A percentile compares a stretch with the other conserved stretches of the same genome.
Evolutionary conservation across 2,888 invertebrate genomes (phyloP).

Genomic region (Unio delphinus): DNA sequence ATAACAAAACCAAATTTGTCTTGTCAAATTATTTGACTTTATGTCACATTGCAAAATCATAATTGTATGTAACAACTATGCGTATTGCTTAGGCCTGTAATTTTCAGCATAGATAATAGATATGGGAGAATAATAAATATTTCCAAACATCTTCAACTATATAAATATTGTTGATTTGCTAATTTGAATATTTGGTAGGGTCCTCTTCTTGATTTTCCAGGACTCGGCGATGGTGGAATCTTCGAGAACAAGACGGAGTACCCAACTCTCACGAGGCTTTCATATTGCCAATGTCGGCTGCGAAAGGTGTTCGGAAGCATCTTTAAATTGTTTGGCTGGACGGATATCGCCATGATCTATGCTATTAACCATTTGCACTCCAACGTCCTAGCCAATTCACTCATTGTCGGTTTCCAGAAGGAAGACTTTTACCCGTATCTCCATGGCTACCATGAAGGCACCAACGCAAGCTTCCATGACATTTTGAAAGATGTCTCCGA

Average conservation of each 20-base stretch:
- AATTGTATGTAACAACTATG: neutral
- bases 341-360: conserved; percentile 48
- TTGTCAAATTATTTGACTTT: neutral
- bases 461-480: conserved; percentile 9
- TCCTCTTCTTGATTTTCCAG: conserved; percentile 11
- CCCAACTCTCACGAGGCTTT: conserved; percentile 53
- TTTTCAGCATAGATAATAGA: neutral
- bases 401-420: conserved; percentile 38
- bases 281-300: conserved; percentile 62
- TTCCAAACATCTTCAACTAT: no score
- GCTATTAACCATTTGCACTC: conserved; percentile 43
- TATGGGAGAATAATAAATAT: no score
- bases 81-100: neutral
- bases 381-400: conserved; percentile 39
- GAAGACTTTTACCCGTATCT: conserved; percentile 34
- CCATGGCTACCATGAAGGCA: conserved; percentile 38
- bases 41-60: neutral
- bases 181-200: no score
- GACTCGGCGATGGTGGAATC: conserved; percentile 43
- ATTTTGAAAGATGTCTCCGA: conserved; percentile 30
- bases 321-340: conserved; percentile 48
- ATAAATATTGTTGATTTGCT: no score
- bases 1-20: no score
- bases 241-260: conserved; percentile 56
- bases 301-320: conserved; percentile 52